Evolutionary conservation across 2,113 vertebrate species (phyloP), one percentile per base, ranked within the genome.

Genomic region (Lamprologus tigripictilis): DNA sequence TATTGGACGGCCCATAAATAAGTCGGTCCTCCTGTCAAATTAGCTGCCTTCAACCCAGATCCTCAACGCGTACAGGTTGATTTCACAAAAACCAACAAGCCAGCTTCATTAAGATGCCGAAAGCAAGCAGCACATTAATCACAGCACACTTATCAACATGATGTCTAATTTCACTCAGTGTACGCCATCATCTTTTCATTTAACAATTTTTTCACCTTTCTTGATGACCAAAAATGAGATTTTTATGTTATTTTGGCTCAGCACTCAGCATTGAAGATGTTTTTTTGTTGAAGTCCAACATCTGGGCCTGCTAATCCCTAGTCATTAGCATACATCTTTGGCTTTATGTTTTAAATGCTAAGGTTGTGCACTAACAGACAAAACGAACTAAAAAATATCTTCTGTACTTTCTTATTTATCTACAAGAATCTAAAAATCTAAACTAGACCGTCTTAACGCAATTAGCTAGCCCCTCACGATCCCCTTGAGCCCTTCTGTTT

Each of bases 331-430:
- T 35, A 90, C 42, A 81, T 90, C 73, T 95, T 91, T 92, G 92
- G 93, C 90, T 92, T 86, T 47, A 58, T 92, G 86, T 66, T 87
- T 89, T 86, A 63, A 91, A 93, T 91, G 81, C 87, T 83, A 89
- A 80, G 54, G 63, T 76, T 89, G 79, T 81, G 26, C 68, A 57
- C 40, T 42, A 76, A 81, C 28, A 47, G 57, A 88, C 86, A 80
- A 63, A 85, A 83, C 9, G 0, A 79, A 51, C 8, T 55, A 31
- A 89, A 83, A 82, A 23, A 4, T 10, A 85, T 85, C 80, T 71
- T 84, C 58, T 78, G n/a, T 51, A 49, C 9, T 78, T 76, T 78
- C 10, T 40, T 40, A 33, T 83, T 42, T 82, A 26, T 82, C 21
- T 33, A 17, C 47, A 79, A 73, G 26, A 71, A 42, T 47, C 7